Evolutionary conservation across 53 echinoderm and acorn worm species (phyloP).

Genomic region (Astropecten irregularis): DNA sequence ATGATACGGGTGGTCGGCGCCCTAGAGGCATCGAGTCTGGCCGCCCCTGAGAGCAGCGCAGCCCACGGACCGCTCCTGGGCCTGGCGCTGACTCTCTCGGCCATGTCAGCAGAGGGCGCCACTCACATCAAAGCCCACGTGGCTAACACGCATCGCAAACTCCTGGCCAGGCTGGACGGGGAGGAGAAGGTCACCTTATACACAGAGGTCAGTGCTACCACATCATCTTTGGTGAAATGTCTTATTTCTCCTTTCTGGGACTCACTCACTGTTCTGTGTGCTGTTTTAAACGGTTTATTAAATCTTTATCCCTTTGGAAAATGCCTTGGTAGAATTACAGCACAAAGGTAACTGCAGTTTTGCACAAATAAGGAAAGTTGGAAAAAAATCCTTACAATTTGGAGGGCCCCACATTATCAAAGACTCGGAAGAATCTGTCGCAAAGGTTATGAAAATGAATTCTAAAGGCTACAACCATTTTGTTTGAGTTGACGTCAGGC

Average conservation of each 20-base stretch:
- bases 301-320: no score
- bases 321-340: not conserved
- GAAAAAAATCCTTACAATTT: no score
- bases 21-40: conserved; percentile 65
- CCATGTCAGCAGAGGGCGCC: conserved; percentile 64
- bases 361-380: no score
- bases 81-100: conserved; percentile 58
- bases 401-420: no score
- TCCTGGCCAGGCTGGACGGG: conserved; percentile 38
- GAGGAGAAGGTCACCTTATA: not conserved
- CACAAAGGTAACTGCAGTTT: not conserved
- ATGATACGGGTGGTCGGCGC: conserved; percentile 59
- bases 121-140: conserved; percentile 66
- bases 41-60: not conserved
- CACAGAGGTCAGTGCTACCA: conserved; percentile 44
- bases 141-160: conserved; percentile 47
- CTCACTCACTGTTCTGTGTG: no score
- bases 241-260: no score
- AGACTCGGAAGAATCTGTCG: no score
- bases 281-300: no score
- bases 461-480: no score
- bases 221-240: no score
- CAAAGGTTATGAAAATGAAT: no score
- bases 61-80: conserved; percentile 43
- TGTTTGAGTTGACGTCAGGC: no score